Base-by-base conservation (phyloP, 30 jellyfish, hydroid and myxozoan species). In the Pseudorhiza aurosa region DNA sequence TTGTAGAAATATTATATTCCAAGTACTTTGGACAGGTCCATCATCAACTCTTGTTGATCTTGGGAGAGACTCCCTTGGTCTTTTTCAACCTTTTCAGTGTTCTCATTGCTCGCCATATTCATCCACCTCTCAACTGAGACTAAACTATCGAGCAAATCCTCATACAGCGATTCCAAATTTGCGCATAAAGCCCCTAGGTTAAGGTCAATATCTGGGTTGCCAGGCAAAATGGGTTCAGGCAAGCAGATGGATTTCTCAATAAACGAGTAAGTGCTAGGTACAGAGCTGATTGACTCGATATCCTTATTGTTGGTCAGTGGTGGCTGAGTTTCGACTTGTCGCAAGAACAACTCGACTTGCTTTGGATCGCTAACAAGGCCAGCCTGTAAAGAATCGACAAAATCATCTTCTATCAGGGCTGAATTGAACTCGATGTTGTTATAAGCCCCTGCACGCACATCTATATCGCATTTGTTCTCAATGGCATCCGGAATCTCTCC, bases 41-140 rank as follows among this genome's bases (percentile, higher is more conserved):
- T 37, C 65, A 53, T 73, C 14, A 53, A 51, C 51, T 73, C 86
- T 26, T 73, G 74, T 33, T 73, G 86, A 57, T 73, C 86, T 29
- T 56, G 75, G 12, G 75, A 33, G 19, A 56, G 35, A 26, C 35
- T 19, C n/a, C 72, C 86, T 28, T 73, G 64, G 1, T 19, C 56
- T n/a, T 53, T 73, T 31, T 53, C 86, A 2, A 8, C 18, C 4
- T 12, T 22, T 27, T 42, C 82, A 30, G 42, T 32, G 28, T 29
- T 32, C 15, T 33, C 27, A 36, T 27, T 45, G 21, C 88, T 31
- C 12, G 93, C 84, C 88, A 73, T n/a, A 53, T 37, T 72, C 88
- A 84, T 84, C 95, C 95, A 84, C 32, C 80, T 33, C 43, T 84
- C 95, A 36, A 84, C 87, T 2, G 95, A 68, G 37, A 69, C 72